These are phyloP conservation scores for Campylomormyrus numenius DNA, from an alignment of 2,113 vertebrate species.

Conservation along the genomic window DNA sequence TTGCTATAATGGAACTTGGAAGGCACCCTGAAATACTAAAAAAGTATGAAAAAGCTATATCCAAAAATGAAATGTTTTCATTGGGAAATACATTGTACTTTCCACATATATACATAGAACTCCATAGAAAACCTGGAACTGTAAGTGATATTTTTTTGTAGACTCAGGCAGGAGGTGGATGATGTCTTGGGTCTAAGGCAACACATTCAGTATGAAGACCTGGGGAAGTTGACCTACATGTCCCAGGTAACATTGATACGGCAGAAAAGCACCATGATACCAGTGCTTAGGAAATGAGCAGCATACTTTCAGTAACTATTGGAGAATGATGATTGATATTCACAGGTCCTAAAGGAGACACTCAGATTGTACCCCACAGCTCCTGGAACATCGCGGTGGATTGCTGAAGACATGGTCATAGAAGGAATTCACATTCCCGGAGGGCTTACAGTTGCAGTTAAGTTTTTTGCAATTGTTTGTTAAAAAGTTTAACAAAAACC, in stretches of 20 bases:
- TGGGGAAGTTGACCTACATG: conserved; percentile 75
- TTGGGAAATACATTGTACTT: not conserved
- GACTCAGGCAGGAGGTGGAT: conserved; percentile 73
- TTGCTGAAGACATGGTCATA: conserved; percentile 60
- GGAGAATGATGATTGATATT: not conserved
- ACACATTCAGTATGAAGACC: conserved; percentile 74
- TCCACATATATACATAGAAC: not conserved
- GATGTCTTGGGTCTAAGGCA: conserved; percentile 78
- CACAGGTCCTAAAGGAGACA: conserved; percentile 80
- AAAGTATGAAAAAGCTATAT: conserved; percentile 51
- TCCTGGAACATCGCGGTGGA: conserved; percentile 62
- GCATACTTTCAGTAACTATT: not conserved
- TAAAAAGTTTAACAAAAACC: not conserved
- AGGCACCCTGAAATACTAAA: conserved; percentile 74
- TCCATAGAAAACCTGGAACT: not conserved
- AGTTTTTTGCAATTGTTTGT: conserved; percentile 8
- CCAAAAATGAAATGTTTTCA: not conserved
- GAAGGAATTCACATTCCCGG: conserved; percentile 63
- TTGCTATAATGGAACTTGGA: conserved; percentile 77
- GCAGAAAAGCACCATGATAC: not conserved
- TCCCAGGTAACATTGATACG: conserved; percentile 64
- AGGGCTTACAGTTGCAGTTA: conserved; percentile 28
- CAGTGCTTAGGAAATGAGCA: not conserved
- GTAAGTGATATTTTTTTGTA: conserved; percentile 38
- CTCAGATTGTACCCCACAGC: conserved; percentile 73